Conservation (phyloP, 2,888 invertebrate species). For the Dugesia japonica region DNA sequence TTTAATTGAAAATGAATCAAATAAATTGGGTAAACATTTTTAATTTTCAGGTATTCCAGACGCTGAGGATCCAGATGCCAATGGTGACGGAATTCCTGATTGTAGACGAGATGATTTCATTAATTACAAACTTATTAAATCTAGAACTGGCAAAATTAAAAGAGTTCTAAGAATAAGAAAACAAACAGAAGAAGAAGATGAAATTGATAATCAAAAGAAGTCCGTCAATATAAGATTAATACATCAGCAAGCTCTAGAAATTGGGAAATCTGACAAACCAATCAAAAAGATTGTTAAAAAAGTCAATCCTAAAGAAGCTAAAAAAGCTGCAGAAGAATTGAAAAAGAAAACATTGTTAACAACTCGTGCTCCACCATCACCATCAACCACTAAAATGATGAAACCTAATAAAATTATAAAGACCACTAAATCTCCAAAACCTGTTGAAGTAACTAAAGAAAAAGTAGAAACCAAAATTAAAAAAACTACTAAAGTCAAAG, state of each 20-base stretch:
- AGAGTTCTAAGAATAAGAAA: conserved; percentile 33
- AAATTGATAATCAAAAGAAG: conserved; percentile 28
- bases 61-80: conserved; percentile 39
- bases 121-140: conserved; percentile 34
- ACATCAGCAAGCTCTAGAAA: conserved; percentile 30
- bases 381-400: neutral
- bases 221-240: conserved; percentile 23
- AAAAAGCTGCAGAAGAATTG: neutral
- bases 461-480: conserved; percentile 8
- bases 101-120: conserved; percentile 36
- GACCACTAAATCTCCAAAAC: conserved; percentile 12
- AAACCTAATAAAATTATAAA: conserved; percentile 5
- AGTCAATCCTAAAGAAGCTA: neutral
- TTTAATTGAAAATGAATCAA: neutral
- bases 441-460: conserved; percentile 10
- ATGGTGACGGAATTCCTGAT: conserved; percentile 42
- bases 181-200: conserved; percentile 30
- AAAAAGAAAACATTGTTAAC: neutral
- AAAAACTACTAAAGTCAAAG: neutral
- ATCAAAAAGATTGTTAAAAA: conserved; percentile 27
- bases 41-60: conserved; percentile 40
- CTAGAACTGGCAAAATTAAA: conserved; percentile 31
- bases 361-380: neutral
- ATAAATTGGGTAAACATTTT: neutral
- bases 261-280: conserved; percentile 25